These are phyloP conservation scores for Forbesichthys papilliferus DNA, from an alignment of 2,113 vertebrate species.

Conservation along the genomic window DNA sequence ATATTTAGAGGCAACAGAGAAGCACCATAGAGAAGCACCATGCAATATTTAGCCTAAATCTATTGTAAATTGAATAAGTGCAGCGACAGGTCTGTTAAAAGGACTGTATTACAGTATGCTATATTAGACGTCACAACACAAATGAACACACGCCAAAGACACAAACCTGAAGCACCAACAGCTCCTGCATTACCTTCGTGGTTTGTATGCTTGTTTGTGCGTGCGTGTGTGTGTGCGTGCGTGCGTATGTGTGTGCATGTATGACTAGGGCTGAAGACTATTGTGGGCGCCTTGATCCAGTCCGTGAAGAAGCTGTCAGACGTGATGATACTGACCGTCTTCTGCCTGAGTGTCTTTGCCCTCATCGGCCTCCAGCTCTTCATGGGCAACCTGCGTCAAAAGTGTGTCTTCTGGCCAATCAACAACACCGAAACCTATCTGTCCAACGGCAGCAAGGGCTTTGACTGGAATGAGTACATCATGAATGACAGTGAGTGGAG, in stretches of 20 bases:
- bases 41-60: constrained; percentile 2
- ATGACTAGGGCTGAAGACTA: constrained; percentile 93
- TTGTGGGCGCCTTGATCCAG: constrained; percentile 97
- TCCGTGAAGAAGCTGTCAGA: constrained; percentile 99
- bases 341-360: constrained; percentile 98
- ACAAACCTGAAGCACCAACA: constrained; percentile 17
- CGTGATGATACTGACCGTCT: constrained; percentile 98
- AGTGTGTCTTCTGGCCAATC: constrained; percentile 95
- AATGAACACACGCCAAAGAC: constrained; percentile 24
- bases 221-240: constrained; percentile 44
- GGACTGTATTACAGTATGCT: background rate
- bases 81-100: background rate
- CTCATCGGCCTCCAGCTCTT: constrained; percentile 98
- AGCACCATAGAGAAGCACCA: background rate
- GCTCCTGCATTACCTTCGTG: constrained; percentile 17
- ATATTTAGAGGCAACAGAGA: too few relatives aligned
- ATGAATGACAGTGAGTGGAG: constrained; percentile 90
- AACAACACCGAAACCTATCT: constrained; percentile 83
- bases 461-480: constrained; percentile 96
- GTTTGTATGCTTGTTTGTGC: background rate
- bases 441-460: constrained; percentile 86
- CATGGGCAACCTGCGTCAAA: constrained; percentile 97
- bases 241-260: constrained; percentile 31
- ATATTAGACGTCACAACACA: background rate
- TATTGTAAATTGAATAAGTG: constrained; percentile 8